These are phyloP conservation scores for Troilus luridus DNA, from an alignment of 2,888 invertebrate species.

Conservation along the genomic window DNA sequence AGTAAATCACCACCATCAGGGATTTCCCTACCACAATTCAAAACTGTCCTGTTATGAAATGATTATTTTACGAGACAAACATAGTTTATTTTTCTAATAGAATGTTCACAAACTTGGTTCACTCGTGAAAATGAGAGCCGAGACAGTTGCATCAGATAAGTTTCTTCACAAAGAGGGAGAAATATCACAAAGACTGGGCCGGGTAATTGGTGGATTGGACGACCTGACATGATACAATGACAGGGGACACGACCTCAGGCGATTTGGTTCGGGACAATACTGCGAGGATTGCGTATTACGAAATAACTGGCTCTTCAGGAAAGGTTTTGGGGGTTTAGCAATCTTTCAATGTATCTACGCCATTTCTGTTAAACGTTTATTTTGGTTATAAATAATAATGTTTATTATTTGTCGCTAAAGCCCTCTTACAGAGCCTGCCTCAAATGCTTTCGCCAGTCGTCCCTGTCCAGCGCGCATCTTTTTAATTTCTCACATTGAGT, in stretches of 20 bases:
- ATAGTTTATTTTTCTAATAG: no score
- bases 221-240: background rate
- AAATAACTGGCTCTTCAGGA: conserved; percentile 7
- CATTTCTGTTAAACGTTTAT: background rate
- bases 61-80: no score
- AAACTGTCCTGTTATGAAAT: no score
- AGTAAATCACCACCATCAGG: no score
- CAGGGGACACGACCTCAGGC: background rate
- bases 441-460: no score
- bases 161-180: conserved; percentile 13
- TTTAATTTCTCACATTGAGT: no score
- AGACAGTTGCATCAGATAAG: background rate
- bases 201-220: conserved; percentile 24
- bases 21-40: no score
- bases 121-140: background rate
- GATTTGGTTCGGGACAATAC: conserved; percentile 41
- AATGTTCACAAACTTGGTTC: no score
- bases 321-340: background rate
- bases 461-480: no score
- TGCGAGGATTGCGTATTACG: background rate
- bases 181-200: background rate
- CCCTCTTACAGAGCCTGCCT: no score
- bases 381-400: no score
- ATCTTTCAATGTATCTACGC: background rate
- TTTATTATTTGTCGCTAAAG: no score